Base-by-base conservation (phyloP, 2,888 invertebrate species). In the Sinopyrophorus schimmeli region DNA sequence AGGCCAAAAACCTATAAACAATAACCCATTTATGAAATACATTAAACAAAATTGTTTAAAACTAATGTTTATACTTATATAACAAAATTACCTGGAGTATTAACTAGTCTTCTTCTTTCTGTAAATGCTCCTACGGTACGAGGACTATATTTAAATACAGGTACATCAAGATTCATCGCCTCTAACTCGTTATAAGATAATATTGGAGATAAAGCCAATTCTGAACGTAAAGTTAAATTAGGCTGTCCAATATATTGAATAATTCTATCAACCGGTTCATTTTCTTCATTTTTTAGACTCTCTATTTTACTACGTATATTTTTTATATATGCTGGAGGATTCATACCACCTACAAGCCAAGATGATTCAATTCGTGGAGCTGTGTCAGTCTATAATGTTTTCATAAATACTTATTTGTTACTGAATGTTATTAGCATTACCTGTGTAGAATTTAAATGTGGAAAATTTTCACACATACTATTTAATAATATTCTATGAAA, bases 301-400 rank as follows among this genome's bases (percentile, higher is more conserved):
- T 53, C 43, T n/a, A 39, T 16, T 5, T 60, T 58, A 46, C 46
- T 50, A 24, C 67, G 59, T 23, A 72, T 68, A 47, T 78, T 76
- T 51, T 73, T 74, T 1, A 74, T 62, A 0, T 59, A 63, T 26
- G 69, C 63, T 1, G 84, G 77, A 0, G 84, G 79, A 3, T 18
- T 14, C 57, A 87, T 80, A 38, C 89, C 89, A 38, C 91, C 91
- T 21, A 82, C 80, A 65, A 80, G 80, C 95, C 95, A 96, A 71
- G 88, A 90, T 15, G 92, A 87, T 76, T 92, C 89, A 60, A 90
- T 78, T 11, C 89, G 77, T 2, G 94, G 89, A 53, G 87, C 80
- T 62, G 81, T 77, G 69, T 93, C 92, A 18, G 87, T 71, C 80
- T 89, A 76, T 6, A 74, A 64, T 5, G n/a, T n/a, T n/a, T 35